Percentiles rank a stretch among this genome's conserved stretches.
phyloP scores from a whole-genome alignment of 2,113 vertebrate genomes.

The Gulo gulo region DNA sequence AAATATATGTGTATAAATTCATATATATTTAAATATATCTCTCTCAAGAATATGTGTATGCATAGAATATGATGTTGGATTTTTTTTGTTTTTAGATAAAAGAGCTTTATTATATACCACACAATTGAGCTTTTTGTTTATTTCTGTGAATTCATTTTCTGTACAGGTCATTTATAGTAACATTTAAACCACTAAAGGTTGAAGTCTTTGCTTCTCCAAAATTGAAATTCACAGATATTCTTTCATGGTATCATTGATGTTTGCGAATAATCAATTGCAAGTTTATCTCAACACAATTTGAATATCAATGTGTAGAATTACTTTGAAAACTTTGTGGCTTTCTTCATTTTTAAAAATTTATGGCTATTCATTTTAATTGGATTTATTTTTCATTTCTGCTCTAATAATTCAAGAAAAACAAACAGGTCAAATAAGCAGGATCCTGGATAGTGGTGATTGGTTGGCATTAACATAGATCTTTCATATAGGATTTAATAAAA shows the following conservation, averaged over 20 bases:
- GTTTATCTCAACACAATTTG: not conserved
- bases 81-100: slow-evolving; percentile 13
- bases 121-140: not conserved
- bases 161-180: not conserved
- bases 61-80: not conserved
- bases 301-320: not conserved
- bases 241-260: not conserved
- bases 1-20: not conserved
- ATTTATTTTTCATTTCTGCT: slow-evolving; percentile 26
- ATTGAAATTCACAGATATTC: not conserved
- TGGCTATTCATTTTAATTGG: slow-evolving; percentile 44
- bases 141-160: slow-evolving; percentile 44
- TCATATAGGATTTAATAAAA: slow-evolving; percentile 69
- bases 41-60: not conserved
- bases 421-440: not conserved
- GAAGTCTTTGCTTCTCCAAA: not conserved
- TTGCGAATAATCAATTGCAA: not conserved
- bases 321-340: slow-evolving; percentile 38
- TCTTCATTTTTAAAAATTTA: not conserved
- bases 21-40: not conserved
- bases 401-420: not conserved
- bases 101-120: not conserved
- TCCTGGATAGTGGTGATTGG: slow-evolving; percentile 23
- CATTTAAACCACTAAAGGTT: slow-evolving; percentile 8
- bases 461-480: slow-evolving; percentile 53